A percentile compares a stretch with the other conserved stretches of the same genome.
Conservation (phyloP, 2,888 invertebrate genomes). For the Cosmia pyralina region DNA sequence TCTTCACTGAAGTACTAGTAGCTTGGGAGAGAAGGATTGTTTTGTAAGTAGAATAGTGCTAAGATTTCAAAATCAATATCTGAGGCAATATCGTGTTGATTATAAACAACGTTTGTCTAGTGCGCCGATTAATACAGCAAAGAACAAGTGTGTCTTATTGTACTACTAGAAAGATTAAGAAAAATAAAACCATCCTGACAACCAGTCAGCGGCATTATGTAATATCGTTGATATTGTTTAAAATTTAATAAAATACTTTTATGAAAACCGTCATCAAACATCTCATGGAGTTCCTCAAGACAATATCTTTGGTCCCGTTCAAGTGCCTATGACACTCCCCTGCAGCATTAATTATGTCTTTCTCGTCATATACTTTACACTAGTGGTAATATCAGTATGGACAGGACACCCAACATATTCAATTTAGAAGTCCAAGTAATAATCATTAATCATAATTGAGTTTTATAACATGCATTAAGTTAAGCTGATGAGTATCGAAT, state of each 20-base stretch:
- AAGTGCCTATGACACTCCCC: slow-evolving; percentile 2
- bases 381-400: neutral
- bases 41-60: slow-evolving; percentile 3
- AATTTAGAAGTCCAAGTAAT: neutral
- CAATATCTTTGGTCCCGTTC: neutral
- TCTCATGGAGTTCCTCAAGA: neutral
- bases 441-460: neutral
- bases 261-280: neutral
- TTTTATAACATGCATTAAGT: neutral
- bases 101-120: neutral
- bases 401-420: neutral
- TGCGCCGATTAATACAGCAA: neutral
- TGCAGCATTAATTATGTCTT: slow-evolving; percentile 2
- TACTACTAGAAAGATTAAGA: neutral
- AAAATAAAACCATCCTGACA: neutral
- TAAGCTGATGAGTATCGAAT: slow-evolving; percentile 1
- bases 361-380: neutral
- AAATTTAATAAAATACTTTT: neutral
- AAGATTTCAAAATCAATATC: neutral
- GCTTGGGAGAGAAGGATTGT: neutral
- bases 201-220: neutral
- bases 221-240: neutral
- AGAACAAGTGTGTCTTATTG: too few species aligned
- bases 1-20: slow-evolving; percentile 16
- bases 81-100: neutral